Base-by-base conservation (phyloP, 2,797 vertebrate species). In the Apogon talboti region DNA sequence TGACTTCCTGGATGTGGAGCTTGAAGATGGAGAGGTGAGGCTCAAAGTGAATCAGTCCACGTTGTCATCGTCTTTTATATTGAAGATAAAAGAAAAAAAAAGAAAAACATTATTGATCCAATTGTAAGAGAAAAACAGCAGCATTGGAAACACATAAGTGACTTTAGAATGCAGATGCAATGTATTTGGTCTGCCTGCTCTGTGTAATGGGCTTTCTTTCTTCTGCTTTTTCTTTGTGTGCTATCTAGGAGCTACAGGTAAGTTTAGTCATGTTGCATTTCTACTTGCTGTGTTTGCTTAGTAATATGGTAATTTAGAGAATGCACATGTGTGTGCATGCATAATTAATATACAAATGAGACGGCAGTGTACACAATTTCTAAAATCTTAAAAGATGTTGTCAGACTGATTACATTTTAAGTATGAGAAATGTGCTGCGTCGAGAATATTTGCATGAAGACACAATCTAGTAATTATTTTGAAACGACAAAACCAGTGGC, bases 1-100 rank as follows among this genome's bases (percentile, higher is more conserved):
- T 79, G 98, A 99, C 84, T 99, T 99, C 91, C 93, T 99, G 77
- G 98, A 99, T 50, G 98, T 99, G 84, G 98, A 99, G 78, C 94
- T 99, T 75, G 98, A 99, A 89, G 98, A 99, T 35, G 98, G 97
- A 88, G 98, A 99, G 97, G 98, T 98, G 92, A 86, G 89, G 74
- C 13, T 40, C 0, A 11, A 11, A 13, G 11, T 11, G 7, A 8
- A 35, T 35, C 7, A 35, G 33, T 35, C 33, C 33, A 3, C 4
- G 28, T 8, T 30, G 28, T 8, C 28, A 35, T 10, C 33, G 9
- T 44, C 6, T 44, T 7, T 15, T n/a, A 44, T 16, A 8, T 7
- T n/a, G 1, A 44, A 44, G n/a, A 2, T 44, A 44, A 14, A 44
- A 44, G 2, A 44, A 44, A 4, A n/a, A 8, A 44, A 44, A 15